Conservation (phyloP, 2,797 vertebrate species). For the Chaenodraco wilsoni region DNA sequence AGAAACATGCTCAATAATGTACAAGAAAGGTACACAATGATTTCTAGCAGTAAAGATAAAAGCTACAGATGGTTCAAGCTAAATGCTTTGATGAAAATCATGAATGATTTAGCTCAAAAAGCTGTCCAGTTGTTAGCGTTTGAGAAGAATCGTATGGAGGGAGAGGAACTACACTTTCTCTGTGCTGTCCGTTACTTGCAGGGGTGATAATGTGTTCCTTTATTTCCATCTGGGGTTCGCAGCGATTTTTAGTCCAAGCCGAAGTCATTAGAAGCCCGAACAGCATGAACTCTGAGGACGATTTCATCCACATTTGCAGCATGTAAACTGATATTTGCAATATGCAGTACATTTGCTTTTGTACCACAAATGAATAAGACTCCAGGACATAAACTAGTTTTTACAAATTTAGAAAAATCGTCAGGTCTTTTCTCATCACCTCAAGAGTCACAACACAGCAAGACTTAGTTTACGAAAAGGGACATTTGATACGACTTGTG, state of each 20-base stretch:
- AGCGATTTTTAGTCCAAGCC: constrained; percentile 19
- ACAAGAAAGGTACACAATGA: neutral
- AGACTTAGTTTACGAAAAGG: neutral
- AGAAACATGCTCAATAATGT: neutral
- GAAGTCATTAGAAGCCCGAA: constrained; percentile 5
- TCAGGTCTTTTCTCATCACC: neutral
- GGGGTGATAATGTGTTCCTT: neutral
- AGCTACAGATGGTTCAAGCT: neutral
- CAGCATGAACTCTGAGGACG: constrained; percentile 4
- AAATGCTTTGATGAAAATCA: constrained; percentile 8
- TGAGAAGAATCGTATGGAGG: neutral
- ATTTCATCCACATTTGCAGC: constrained; percentile 19
- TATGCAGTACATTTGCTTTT: constrained; percentile 9
- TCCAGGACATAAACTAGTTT: neutral
- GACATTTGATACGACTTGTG: constrained; percentile 10
- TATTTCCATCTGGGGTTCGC: constrained; percentile 9
- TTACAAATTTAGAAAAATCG: neutral
- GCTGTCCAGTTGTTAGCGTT: neutral
- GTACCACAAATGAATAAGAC: constrained; percentile 26
- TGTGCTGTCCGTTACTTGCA: constrained; percentile 1
- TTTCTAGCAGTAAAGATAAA: constrained; percentile 14
- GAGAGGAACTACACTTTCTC: neutral
- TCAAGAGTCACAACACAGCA: neutral
- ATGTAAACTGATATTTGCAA: constrained; percentile 17
- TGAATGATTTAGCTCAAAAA: constrained; percentile 2